Evolutionary conservation across 2,888 invertebrate genomes (phyloP).

Genomic region (Tiliacea citrago): DNA sequence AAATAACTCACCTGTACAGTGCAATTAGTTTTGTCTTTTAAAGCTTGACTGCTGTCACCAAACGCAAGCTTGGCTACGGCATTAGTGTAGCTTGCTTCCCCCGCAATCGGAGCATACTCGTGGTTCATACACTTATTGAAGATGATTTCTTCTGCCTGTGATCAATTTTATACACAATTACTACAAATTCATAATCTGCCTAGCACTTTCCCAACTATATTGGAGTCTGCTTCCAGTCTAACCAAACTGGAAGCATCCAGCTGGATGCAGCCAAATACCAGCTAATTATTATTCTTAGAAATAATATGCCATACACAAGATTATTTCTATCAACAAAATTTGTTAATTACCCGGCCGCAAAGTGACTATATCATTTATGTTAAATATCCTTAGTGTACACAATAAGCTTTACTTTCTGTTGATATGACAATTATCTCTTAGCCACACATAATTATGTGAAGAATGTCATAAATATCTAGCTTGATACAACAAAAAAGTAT

Average conservation of each 20-base stretch:
- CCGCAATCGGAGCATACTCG: slow-evolving; percentile 98
- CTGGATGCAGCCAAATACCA: background rate
- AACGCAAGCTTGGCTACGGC: slow-evolving; percentile 97
- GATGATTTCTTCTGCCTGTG: slow-evolving; percentile 95
- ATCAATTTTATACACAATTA: background rate
- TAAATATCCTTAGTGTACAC: background rate
- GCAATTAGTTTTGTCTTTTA: slow-evolving; percentile 93
- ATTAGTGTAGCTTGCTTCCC: slow-evolving; percentile 95
- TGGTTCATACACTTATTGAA: slow-evolving; percentile 94
- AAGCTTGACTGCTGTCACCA: slow-evolving; percentile 93
- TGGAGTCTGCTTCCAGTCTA: background rate
- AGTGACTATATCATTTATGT: background rate
- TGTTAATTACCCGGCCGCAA: too few species aligned
- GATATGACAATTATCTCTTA: slow-evolving; percentile 5
- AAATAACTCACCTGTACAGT: slow-evolving; percentile 92
- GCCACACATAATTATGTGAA: background rate
- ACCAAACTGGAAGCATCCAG: too few species aligned
- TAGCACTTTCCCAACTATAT: background rate
- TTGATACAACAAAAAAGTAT: slow-evolving; percentile 1
- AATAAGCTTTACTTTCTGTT: background rate
- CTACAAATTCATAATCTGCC: background rate
- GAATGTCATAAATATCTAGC: background rate
- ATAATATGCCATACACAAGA: background rate
- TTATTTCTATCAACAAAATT: too few species aligned
- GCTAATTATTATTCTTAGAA: background rate